Conservation (phyloP, 2,797 vertebrate genomes). For the Protosalanx chinensis region DNA sequence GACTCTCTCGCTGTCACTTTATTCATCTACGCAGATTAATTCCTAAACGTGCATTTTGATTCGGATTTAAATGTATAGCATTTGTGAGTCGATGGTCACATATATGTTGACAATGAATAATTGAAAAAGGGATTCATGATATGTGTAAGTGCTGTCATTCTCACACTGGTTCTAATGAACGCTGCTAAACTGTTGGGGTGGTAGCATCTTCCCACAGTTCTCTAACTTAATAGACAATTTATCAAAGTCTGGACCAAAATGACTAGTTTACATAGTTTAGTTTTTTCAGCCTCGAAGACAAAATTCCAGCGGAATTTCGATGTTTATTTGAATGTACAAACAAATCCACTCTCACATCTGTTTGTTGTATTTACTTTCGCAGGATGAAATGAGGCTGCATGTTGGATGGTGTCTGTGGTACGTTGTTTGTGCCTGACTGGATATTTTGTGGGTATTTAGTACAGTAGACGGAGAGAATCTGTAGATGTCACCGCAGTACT, state of each 20-base stretch:
- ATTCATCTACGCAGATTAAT: too few relatives aligned
- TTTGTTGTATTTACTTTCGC: slow-evolving; percentile 34
- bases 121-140: too few relatives aligned
- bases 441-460: background rate
- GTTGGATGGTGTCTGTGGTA: slow-evolving; percentile 36
- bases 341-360: slow-evolving; percentile 28
- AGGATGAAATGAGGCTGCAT: slow-evolving; percentile 6
- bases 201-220: background rate
- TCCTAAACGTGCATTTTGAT: too few relatives aligned
- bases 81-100: too few relatives aligned
- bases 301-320: slow-evolving; percentile 42
- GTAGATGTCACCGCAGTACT: slow-evolving; percentile 22
- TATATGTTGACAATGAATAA: too few relatives aligned
- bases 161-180: background rate
- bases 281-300: slow-evolving; percentile 41
- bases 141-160: slow-evolving; percentile 21
- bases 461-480: background rate
- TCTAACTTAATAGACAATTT: slow-evolving; percentile 33
- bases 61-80: too few relatives aligned
- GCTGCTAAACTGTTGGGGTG: too few relatives aligned
- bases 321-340: slow-evolving; percentile 44
- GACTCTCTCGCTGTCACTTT: too few relatives aligned
- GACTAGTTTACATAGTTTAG: slow-evolving; percentile 41
- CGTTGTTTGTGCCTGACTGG: slow-evolving; percentile 8
- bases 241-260: slow-evolving; percentile 28